These are phyloP conservation scores for Acropora tenuis DNA, from an alignment of 64 coral and sea anemone genomes.

Conservation along the genomic window DNA sequence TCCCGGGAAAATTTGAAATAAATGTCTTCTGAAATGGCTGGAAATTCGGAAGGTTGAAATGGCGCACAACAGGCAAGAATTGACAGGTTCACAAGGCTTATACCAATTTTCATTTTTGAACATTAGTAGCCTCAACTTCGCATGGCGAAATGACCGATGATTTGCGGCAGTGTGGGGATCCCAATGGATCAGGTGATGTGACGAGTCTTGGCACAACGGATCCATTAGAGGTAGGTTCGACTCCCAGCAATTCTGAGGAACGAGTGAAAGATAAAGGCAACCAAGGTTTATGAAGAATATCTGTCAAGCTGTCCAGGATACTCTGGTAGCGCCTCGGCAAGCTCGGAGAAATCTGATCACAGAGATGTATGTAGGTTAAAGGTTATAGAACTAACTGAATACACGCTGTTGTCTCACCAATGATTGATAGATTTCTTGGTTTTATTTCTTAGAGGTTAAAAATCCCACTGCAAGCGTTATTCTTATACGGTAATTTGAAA, in stretches of 20 bases:
- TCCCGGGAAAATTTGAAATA: too few relatives aligned
- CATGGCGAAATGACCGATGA: not conserved
- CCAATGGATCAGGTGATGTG: not conserved
- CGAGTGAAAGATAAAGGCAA: not conserved
- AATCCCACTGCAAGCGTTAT: too few relatives aligned
- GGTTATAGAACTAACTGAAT: too few relatives aligned
- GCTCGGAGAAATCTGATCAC: not conserved
- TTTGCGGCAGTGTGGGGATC: not conserved
- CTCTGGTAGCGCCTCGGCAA: not conserved
- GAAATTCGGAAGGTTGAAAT: too few relatives aligned
- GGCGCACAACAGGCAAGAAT: too few relatives aligned
- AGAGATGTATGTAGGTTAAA: not conserved
- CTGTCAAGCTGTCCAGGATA: not conserved
- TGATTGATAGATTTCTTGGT: too few relatives aligned
- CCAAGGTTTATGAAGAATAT: not conserved
- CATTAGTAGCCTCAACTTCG: not conserved
- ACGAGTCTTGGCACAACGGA: not conserved
- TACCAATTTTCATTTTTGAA: not conserved
- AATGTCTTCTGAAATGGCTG: too few relatives aligned
- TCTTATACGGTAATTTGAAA: too few relatives aligned
- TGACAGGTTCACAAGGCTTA: not conserved
- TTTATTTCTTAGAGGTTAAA: too few relatives aligned
- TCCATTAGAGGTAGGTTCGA: not conserved
- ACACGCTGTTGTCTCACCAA: too few relatives aligned
- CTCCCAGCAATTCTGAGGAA: not conserved